Conservation (phyloP, 2,113 vertebrate genomes). For the Setophaga coronata region DNA sequence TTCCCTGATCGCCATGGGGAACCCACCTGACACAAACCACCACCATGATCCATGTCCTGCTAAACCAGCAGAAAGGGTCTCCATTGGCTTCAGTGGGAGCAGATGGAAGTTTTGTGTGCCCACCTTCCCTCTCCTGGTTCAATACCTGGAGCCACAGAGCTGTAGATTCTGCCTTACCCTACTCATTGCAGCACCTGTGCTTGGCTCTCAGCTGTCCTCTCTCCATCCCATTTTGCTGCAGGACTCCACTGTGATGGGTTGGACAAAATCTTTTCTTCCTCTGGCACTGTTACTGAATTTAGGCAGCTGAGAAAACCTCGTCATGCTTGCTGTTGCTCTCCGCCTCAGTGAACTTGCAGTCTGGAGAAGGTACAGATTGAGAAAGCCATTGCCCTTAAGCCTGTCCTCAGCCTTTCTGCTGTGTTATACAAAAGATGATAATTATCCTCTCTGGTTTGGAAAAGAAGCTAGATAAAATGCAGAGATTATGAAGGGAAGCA, state of each 20-base stretch:
- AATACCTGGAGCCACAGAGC: background rate
- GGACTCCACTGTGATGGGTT: background rate
- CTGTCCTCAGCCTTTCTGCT: background rate
- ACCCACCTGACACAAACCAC: background rate
- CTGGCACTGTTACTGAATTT: background rate
- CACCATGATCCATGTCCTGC: background rate
- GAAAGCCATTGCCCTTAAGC: background rate
- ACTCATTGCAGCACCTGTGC: fast-evolving
- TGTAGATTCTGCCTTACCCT: background rate
- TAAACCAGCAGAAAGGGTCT: background rate
- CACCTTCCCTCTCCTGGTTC: background rate
- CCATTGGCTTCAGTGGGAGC: background rate
- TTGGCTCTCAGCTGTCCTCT: background rate
- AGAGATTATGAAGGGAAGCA: conserved; percentile 16
- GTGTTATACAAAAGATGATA: background rate
- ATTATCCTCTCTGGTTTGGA: background rate
- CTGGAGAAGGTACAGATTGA: background rate
- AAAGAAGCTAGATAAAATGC: conserved; percentile 24
- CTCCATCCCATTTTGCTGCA: background rate
- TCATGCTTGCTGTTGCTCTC: background rate
- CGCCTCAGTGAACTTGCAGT: background rate
- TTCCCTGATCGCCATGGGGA: background rate
- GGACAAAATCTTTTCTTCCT: background rate
- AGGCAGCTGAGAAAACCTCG: background rate
- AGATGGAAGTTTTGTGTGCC: background rate